These are phyloP conservation scores for Scyliorhinus canicula DNA, from an alignment of 2,797 vertebrate genomes.

Conservation along the genomic window DNA sequence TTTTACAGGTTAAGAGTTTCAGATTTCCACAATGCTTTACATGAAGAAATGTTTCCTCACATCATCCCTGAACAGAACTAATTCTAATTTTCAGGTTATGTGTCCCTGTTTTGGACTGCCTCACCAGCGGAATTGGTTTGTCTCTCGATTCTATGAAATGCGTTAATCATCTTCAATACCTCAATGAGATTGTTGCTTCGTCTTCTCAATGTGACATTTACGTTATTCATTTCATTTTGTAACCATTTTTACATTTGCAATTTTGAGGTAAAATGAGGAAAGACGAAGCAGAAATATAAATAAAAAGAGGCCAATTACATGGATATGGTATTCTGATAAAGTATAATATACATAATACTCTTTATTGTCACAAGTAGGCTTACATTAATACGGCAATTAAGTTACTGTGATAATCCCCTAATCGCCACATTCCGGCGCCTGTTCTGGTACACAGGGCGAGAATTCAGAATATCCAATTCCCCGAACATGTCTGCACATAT, in stretches of 20 bases:
- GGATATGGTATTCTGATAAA: neutral
- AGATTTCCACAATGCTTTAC: no score
- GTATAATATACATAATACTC: neutral
- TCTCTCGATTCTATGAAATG: neutral
- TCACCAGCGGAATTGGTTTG: neutral
- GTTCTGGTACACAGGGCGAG: no score
- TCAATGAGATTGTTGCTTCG: neutral
- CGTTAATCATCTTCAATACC: neutral
- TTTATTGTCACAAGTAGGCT: no score
- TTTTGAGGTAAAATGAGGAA: neutral
- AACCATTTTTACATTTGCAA: neutral
- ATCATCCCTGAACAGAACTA: neutral
- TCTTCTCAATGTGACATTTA: no score
- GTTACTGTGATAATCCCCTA: no score
- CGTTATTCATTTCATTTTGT: neutral
- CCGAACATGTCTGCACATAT: neutral
- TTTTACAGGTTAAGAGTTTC: no score
- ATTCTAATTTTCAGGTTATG: neutral
- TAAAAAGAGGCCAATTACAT: neutral
- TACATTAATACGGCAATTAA: no score
- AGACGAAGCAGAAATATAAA: neutral
- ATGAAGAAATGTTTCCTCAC: no score
- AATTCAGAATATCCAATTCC: no score
- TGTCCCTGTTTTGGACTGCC: neutral
- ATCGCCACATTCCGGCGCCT: no score